Percentiles rank a stretch among this genome's conserved stretches.
Conservation (phyloP, 2,113 vertebrate species). For the Macheiramphus alcinus region DNA sequence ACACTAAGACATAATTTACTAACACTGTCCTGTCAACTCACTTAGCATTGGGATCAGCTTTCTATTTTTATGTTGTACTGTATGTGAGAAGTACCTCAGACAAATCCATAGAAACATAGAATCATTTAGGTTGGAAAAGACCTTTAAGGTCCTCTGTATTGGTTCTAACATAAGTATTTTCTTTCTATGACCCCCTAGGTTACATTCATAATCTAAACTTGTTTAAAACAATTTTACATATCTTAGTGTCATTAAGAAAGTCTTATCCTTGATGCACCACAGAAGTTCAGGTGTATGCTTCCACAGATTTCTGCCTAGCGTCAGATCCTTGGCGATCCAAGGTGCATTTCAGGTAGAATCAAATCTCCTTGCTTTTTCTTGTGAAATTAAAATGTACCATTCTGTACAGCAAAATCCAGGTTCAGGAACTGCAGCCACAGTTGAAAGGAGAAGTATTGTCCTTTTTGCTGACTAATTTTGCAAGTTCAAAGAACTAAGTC, state of each 20-base stretch:
- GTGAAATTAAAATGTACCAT: not conserved
- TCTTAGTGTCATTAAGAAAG: not conserved
- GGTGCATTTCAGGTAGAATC: not conserved
- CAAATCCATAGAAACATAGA: not conserved
- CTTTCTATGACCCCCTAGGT: not conserved
- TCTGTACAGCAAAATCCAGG: not conserved
- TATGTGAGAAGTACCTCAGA: not conserved
- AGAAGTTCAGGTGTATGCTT: not conserved
- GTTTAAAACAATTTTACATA: slow-evolving; percentile 13
- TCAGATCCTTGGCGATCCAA: not conserved
- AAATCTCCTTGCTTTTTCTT: not conserved
- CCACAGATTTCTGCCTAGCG: not conserved
- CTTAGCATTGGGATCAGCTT: not conserved
- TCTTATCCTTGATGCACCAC: not conserved
- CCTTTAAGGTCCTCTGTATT: not conserved
- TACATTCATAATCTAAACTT: slow-evolving; percentile 11
- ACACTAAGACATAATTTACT: slow-evolving; percentile 23
- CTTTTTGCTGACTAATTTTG: not conserved
- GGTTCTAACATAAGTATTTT: not conserved
- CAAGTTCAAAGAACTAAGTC: not conserved
- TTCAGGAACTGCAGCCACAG: not conserved
- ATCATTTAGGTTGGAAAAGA: not conserved
- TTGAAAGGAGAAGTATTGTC: not conserved
- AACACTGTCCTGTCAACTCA: not conserved
- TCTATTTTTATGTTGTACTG: not conserved